These are phyloP conservation scores for Mobula birostris DNA, from an alignment of 2,113 vertebrate species.

Conservation along the genomic window DNA sequence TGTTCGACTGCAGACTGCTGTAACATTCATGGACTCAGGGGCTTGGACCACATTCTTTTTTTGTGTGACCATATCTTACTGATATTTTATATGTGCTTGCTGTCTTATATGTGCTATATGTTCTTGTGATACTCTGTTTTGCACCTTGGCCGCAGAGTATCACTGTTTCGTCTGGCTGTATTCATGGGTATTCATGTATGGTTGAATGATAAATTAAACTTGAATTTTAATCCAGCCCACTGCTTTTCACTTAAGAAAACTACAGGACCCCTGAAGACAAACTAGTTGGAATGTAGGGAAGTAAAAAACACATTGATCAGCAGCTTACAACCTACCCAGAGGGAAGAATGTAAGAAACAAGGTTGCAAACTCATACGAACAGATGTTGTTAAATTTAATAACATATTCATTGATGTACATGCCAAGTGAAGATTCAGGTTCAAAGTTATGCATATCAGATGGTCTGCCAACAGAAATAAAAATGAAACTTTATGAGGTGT, in stretches of 20 bases:
- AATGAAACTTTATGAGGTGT: background rate
- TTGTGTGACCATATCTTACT: too few species aligned
- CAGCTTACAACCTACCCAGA: background rate
- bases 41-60: too few species aligned
- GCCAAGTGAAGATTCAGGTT: background rate
- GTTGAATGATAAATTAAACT: too few species aligned
- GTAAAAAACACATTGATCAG: background rate
- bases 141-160: too few species aligned
- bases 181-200: too few species aligned
- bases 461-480: background rate
- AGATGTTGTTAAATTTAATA: background rate
- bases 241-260: background rate
- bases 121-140: too few species aligned
- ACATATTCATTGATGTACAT: background rate
- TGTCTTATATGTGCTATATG: too few species aligned
- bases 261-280: background rate
- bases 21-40: too few species aligned
- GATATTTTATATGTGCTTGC: too few species aligned
- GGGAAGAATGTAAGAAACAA: background rate
- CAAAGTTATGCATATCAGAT: background rate
- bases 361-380: background rate
- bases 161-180: too few species aligned
- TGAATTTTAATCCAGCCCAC: too few species aligned
- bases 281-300: background rate
- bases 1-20: too few species aligned